These are phyloP conservation scores for Benitochromis conjunctus DNA, from an alignment of 2,113 vertebrate species.

Conservation along the genomic window DNA sequence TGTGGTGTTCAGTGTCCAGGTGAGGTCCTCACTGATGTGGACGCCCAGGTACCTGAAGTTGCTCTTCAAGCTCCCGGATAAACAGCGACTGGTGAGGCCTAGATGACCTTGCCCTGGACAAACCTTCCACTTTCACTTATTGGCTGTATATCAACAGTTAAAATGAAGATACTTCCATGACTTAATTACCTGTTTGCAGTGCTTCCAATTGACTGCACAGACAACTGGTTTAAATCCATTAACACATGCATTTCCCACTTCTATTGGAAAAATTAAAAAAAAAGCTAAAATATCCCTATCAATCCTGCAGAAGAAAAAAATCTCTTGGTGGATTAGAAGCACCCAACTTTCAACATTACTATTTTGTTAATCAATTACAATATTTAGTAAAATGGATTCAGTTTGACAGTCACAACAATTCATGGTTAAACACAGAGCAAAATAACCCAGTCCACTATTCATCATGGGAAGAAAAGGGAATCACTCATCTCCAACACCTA, in stretches of 20 bases:
- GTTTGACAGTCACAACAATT: too few species aligned
- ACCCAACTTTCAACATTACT: too few species aligned
- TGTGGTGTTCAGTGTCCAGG: too few species aligned
- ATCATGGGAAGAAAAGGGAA: neutral
- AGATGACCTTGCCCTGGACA: neutral
- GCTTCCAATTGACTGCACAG: neutral
- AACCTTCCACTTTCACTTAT: neutral
- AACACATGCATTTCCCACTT: neutral
- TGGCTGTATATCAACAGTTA: neutral
- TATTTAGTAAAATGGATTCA: too few species aligned
- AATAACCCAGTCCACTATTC: neutral
- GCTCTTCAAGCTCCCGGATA: too few species aligned
- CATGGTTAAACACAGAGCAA: neutral
- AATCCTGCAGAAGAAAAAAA: too few species aligned
- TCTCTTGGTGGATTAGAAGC: too few species aligned
- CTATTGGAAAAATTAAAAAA: neutral
- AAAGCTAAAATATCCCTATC: neutral
- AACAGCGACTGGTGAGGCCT: too few species aligned
- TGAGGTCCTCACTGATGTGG: too few species aligned
- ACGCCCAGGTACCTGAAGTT: too few species aligned
- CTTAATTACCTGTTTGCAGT: neutral
- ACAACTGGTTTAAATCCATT: neutral
- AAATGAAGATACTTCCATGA: neutral
- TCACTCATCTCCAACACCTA: neutral
- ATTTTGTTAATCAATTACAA: too few species aligned